These are phyloP conservation scores for Drosophila lutescens DNA, from an alignment of 2,888 invertebrate species.

Conservation along the genomic window DNA sequence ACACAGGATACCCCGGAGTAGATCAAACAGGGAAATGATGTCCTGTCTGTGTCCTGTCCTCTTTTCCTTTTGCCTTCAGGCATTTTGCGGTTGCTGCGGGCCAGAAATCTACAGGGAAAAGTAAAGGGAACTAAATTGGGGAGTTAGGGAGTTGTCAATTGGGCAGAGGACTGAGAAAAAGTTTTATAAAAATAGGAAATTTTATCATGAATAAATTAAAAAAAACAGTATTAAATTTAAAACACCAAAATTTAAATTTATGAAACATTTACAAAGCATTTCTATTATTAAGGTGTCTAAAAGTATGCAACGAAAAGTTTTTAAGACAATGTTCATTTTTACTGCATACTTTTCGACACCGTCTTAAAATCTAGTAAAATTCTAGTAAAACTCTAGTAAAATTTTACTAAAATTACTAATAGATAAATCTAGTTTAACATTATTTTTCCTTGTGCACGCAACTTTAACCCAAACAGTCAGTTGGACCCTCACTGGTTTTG, in stretches of 20 bases:
- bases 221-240: too few species aligned
- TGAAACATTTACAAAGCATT: too few species aligned
- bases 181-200: background rate
- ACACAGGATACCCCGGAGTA: slow-evolving; percentile 4
- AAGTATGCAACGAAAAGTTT: too few species aligned
- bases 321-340: too few species aligned
- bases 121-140: slow-evolving; percentile 7
- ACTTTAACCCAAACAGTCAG: slow-evolving; percentile 39
- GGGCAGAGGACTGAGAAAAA: background rate
- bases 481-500: slow-evolving; percentile 9
- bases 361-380: too few species aligned
- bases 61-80: slow-evolving; percentile 29
- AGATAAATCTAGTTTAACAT: too few species aligned
- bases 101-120: slow-evolving; percentile 28
- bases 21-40: slow-evolving; percentile 47
- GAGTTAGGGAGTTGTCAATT: slow-evolving; percentile 3
- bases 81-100: slow-evolving; percentile 63
- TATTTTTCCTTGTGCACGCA: slow-evolving; percentile 14
- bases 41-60: slow-evolving; percentile 33
- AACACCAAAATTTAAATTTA: too few species aligned
- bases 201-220: too few species aligned
- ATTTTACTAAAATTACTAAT: background rate
- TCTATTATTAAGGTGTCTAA: too few species aligned
- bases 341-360: background rate
- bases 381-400: too few species aligned